phyloP scores from a whole-genome alignment of 1,140 invertebrate species.

The Trichonephila inaurata region DNA sequence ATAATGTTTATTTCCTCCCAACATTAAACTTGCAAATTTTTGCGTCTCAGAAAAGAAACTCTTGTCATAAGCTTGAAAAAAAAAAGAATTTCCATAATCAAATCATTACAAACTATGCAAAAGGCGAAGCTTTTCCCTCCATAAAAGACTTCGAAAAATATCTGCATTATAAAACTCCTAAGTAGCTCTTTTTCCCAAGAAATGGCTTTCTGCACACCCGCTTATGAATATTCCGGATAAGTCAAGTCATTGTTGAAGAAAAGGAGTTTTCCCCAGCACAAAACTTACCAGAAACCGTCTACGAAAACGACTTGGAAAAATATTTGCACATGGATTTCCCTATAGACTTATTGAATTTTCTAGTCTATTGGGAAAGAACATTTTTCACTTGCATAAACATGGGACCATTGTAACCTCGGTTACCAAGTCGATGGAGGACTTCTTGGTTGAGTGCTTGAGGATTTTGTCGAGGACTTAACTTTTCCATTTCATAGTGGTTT shows the following conservation, averaged over 20 bases:
- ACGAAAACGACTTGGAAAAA: slow-evolving; percentile 4
- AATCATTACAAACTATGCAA: neutral
- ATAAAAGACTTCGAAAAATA: neutral
- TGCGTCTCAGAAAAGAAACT: too few relatives aligned
- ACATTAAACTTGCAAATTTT: neutral
- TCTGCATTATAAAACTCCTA: neutral
- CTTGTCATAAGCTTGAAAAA: too few relatives aligned
- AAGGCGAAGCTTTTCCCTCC: neutral
- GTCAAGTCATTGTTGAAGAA: slow-evolving; percentile 11
- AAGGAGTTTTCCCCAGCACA: neutral
- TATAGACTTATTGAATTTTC: slow-evolving; percentile 32
- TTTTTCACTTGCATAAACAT: slow-evolving; percentile 38
- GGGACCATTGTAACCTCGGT: neutral
- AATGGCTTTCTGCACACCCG: neutral
- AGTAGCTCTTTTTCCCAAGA: neutral
- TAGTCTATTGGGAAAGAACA: slow-evolving; percentile 4
- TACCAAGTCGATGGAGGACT: neutral
- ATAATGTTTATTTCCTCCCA: neutral
- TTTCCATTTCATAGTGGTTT: neutral
- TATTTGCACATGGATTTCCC: slow-evolving; percentile 33
- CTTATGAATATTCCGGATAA: slow-evolving; percentile 20
- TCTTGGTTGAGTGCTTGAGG: neutral
- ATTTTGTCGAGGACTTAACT: slow-evolving; percentile 30
- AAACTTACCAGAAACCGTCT: neutral
- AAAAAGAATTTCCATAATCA: slow-evolving; percentile 11